These are phyloP conservation scores for Corythoichthys intestinalis DNA, from an alignment of 2,113 vertebrate species.

Conservation along the genomic window DNA sequence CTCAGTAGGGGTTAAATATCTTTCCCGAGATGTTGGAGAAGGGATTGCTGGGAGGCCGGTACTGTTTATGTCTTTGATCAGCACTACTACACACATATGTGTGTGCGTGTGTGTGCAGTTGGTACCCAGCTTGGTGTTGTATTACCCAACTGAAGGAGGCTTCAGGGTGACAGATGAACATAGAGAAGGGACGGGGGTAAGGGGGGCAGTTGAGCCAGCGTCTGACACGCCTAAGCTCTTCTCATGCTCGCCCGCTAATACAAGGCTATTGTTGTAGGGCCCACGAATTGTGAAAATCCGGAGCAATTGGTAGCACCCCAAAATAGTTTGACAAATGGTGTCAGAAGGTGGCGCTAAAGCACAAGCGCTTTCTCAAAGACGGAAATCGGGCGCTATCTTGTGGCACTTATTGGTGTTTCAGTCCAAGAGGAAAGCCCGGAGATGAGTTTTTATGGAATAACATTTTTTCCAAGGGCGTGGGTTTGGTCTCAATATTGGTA, in stretches of 20 bases:
- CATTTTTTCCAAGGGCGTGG: too few species aligned
- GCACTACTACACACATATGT: neutral
- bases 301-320: neutral
- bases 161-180: slow-evolving; percentile 49
- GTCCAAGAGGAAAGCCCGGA: neutral
- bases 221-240: slow-evolving; percentile 57
- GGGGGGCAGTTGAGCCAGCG: slow-evolving; percentile 43
- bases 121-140: slow-evolving; percentile 50
- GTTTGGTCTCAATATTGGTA: too few species aligned
- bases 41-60: slow-evolving; percentile 13
- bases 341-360: neutral
- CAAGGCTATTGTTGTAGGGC: slow-evolving; percentile 40
- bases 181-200: neutral
- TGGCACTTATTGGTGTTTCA: neutral
- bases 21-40: slow-evolving; percentile 21
- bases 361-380: neutral
- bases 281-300: neutral
- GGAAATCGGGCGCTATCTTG: neutral
- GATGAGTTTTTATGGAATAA: too few species aligned
- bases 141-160: slow-evolving; percentile 54
- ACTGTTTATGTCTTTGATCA: slow-evolving; percentile 34
- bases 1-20: slow-evolving; percentile 22
- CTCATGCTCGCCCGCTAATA: slow-evolving; percentile 46
- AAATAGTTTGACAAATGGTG: neutral
- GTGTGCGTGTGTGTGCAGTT: slow-evolving; percentile 32